These are phyloP conservation scores for Xestia c-nigrum DNA, from an alignment of 2,888 invertebrate species.

Conservation along the genomic window DNA sequence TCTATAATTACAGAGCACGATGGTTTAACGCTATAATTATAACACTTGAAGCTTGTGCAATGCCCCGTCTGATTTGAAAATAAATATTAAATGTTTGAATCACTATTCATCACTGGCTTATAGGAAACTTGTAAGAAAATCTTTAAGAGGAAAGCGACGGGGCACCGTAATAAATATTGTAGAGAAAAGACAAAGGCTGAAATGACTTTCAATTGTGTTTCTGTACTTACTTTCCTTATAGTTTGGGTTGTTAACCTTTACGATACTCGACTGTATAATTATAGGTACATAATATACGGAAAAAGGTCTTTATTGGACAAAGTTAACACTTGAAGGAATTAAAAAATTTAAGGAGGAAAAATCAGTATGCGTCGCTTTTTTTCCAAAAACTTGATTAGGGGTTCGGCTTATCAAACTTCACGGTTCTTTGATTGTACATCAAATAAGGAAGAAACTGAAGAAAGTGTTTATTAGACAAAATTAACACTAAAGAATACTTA, in stretches of 20 bases:
- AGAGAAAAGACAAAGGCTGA: background rate
- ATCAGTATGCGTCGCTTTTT: background rate
- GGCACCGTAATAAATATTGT: background rate
- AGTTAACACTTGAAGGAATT: background rate
- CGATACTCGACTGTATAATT: background rate
- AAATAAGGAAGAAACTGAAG: too few species aligned
- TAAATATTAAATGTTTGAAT: slow-evolving; percentile 14
- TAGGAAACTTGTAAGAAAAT: background rate
- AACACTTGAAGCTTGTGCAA: slow-evolving; percentile 17
- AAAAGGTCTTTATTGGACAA: background rate
- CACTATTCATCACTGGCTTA: slow-evolving; percentile 1
- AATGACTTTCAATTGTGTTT: background rate
- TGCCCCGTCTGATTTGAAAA: background rate
- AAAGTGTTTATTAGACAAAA: too few species aligned
- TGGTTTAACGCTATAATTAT: slow-evolving; percentile 33
- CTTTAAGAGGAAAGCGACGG: background rate
- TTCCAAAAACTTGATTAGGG: background rate
- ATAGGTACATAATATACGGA: background rate
- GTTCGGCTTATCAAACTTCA: too few species aligned
- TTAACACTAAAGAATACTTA: background rate
- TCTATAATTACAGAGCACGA: slow-evolving; percentile 38
- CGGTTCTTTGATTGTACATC: too few species aligned
- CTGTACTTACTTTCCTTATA: slow-evolving; percentile 1
- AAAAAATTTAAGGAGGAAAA: background rate
- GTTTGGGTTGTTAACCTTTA: background rate